Evolutionary conservation across 2,888 invertebrate species (phyloP), one percentile per base, ranked within the genome.

Genomic region (Minunthozetes semirufus): DNA sequence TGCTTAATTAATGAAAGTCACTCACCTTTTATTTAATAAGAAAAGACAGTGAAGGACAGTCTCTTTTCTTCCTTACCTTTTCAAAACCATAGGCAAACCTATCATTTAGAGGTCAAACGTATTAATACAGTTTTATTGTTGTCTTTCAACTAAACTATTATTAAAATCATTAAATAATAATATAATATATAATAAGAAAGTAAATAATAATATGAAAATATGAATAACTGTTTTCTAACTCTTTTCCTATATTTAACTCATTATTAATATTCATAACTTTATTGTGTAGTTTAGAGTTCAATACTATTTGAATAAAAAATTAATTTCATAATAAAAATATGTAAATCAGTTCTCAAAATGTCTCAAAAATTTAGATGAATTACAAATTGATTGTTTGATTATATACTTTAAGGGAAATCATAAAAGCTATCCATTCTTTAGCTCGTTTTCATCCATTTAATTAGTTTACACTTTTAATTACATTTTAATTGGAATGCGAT

Each of bases 391-490:
- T 66, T 66, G 38, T 66, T 15, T 29, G 6, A 59, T 29, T 29
- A 29, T 59, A 27, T 59, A 27, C 4, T 59, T 59, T 59, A 17
- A 1, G 3, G 29, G 3, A 6, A 42, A 42, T 42, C 5, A 42
- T 1, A 13, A 42, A 13, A 42, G 11, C 5, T 19, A 9, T 53
- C 5, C 22, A n/a, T 50, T n/a, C 50, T 15, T 15, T 4, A 8
- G 15, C n/a, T 19, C 19, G 53, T 53, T 53, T 19, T 19, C 22
- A 19, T 42, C 15, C 17, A 0, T 66, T 38, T 42, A 66, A 66
- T 66, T 66, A 66, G 63, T 66, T 66, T 33, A 66, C 63, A 66
- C 63, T 66, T 61, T 66, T 59, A 59, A 59, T 59, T 29, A 59
- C 3, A 59, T 27, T 29, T 66, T 66, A 66, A 66, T 66, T 66